Base-by-base conservation (phyloP, 92 coral and sea anemone species). In the Diadumene lineata region DNA sequence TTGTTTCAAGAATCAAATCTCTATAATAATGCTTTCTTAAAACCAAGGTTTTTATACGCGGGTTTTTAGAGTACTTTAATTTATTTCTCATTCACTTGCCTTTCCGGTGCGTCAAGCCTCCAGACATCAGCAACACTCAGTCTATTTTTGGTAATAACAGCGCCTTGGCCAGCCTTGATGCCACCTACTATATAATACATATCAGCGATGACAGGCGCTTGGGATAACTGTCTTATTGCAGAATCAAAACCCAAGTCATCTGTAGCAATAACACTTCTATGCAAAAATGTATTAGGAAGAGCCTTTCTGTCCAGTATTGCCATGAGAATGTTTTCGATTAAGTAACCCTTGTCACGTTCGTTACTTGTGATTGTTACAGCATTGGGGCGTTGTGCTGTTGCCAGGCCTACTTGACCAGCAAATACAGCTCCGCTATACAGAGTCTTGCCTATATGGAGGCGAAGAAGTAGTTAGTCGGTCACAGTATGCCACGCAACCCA, bases 151-250 rank as follows among this genome's bases (percentile, higher is more conserved):
- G 98, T 93, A 34, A 93, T 75, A 31, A 93, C 96, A 24, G 81
- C 89, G 23, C 98, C 98, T 79, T 93, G 86, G 10, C 84, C 92
- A 30, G 82, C 64, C 25, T 85, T 75, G 7, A 82, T 86, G 46
- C 98, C 98, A 30, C 96, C 98, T 18, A 87, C 85, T 61, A 90
- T 93, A 29, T 81, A 43, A 61, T 93, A 93, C 9, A 81, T 76
- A 27, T 73, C 96, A 17, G 98, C 98, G 32, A 84, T 82, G 64
- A 87, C 56, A n/a, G 88, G 82, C 15, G 60, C 83, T 28, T 71
- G 44, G 16, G 88, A 84, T 29, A 93, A 70, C 34, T 33, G 2
- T n/a, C 85, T 30, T 30, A 93, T 65, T 31, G 87, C 96, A 44
- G 72, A 74, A 13, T 70, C 50, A 72, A 90, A 93, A 56, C 79